phyloP scores from a whole-genome alignment of 1,140 invertebrate species.

The Drosophila navojoa region DNA sequence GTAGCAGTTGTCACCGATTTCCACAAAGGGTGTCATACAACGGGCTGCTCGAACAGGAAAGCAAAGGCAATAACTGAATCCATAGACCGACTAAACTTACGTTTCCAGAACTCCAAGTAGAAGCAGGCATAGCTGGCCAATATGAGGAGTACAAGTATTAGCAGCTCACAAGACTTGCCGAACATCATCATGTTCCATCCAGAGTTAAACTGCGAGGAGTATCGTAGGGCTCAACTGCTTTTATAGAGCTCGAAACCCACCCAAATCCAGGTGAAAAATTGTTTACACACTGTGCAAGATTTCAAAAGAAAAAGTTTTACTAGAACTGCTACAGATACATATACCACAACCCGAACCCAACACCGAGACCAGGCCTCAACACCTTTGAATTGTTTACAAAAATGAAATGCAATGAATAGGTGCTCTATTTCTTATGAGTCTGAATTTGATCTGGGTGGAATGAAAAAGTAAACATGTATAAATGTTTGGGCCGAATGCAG shows the following conservation, averaged over 20 bases:
- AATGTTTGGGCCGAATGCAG: too few species aligned
- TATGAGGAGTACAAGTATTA: constrained; percentile 36
- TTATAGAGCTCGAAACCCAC: constrained; percentile 14
- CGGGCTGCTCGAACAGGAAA: constrained; percentile 22
- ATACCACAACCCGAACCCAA: too few species aligned
- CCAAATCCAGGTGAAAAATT: too few species aligned
- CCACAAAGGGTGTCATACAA: constrained; percentile 55
- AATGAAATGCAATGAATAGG: too few species aligned
- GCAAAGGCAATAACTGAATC: neutral
- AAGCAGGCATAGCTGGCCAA: constrained; percentile 31
- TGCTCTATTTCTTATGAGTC: too few species aligned
- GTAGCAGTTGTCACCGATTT: constrained; percentile 48
- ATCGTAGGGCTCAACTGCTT: neutral
- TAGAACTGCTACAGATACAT: too few species aligned
- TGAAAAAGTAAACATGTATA: too few species aligned
- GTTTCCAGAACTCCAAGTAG: constrained; percentile 39
- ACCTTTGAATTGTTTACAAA: too few species aligned
- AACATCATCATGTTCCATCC: constrained; percentile 11
- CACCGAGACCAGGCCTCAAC: too few species aligned
- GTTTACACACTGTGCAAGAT: too few species aligned
- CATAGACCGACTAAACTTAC: constrained; percentile 15
- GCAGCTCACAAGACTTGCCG: constrained; percentile 33
- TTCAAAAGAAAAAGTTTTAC: too few species aligned
- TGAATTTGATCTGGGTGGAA: too few species aligned
- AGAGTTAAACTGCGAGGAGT: neutral